Conservation (phyloP, 2,797 vertebrate genomes). For the Acipenser transmontanus region DNA sequence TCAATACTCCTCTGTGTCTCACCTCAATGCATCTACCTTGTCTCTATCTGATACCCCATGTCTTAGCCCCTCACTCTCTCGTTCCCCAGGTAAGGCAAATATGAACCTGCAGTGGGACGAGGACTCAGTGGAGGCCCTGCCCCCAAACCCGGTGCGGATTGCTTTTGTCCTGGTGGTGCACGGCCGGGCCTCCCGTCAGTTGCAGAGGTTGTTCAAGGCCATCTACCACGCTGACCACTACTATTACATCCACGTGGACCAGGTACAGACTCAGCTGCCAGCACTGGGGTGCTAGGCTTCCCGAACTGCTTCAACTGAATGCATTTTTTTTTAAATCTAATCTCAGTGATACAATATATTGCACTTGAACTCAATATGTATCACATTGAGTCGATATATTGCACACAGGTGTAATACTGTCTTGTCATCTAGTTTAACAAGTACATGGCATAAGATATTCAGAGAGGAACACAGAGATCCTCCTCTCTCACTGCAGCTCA, state of each 20-base stretch:
- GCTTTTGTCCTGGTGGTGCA: constrained; percentile 92
- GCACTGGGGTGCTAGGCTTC: no score
- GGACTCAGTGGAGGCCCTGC: constrained; percentile 78
- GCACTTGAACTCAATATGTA: no score
- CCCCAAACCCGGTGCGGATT: constrained; percentile 79
- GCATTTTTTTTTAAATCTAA: no score
- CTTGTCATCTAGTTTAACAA: no score
- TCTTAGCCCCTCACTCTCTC: constrained; percentile 3
- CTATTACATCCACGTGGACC: constrained; percentile 96
- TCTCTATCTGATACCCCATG: background rate
- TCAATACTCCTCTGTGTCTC: background rate
- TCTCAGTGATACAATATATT: no score
- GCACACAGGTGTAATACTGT: no score
- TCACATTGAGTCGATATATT: no score
- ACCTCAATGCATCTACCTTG: no score
- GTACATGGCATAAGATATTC: no score
- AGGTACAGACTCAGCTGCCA: constrained; percentile 55
- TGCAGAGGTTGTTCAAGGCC: constrained; percentile 95
- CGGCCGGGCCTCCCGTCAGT: constrained; percentile 86
- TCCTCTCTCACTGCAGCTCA: no score
- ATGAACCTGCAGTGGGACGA: constrained; percentile 92
- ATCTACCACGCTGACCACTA: constrained; percentile 94
- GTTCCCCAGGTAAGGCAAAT: constrained; percentile 81
- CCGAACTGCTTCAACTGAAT: no score
- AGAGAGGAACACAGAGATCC: no score